These are phyloP conservation scores for Panulirus ornatus DNA, from an alignment of 1,140 invertebrate species.

Conservation along the genomic window DNA sequence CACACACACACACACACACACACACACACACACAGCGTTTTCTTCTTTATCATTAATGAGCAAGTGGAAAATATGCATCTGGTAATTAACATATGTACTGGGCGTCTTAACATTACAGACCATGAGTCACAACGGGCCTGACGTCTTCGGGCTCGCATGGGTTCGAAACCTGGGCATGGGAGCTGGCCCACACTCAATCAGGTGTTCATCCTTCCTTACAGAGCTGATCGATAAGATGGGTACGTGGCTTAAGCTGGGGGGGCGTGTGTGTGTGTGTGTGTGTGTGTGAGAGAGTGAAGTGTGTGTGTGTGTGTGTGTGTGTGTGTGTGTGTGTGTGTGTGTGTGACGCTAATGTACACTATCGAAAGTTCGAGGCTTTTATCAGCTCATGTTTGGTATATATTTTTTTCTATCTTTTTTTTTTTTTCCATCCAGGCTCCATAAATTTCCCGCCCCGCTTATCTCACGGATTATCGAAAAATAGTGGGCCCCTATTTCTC, in stretches of 20 bases:
- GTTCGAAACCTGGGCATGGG: not conserved
- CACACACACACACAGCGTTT: too few species aligned
- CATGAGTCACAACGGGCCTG: not conserved
- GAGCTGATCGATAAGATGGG: too few species aligned
- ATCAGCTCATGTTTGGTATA: not conserved
- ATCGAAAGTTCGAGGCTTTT: not conserved
- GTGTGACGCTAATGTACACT: not conserved
- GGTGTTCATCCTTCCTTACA: too few species aligned
- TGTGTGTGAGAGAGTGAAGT: conserved; percentile 22
- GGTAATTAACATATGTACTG: not conserved
- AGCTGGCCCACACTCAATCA: too few species aligned
- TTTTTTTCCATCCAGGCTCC: not conserved
- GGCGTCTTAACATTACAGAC: not conserved
- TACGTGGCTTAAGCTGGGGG: not conserved
- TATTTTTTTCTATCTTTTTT: not conserved
- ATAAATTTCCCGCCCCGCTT: not conserved
- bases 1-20: too few species aligned
- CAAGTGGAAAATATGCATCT: not conserved
- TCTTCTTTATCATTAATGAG: too few species aligned
- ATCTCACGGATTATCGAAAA: not conserved
- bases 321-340: not conserved
- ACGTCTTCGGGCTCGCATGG: not conserved
- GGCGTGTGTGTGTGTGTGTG: not conserved
- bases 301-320: not conserved
- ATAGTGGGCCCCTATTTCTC: not conserved